Evolutionary conservation across 2,888 invertebrate genomes (phyloP), one percentile per base, ranked within the genome.

Genomic region (Punctoribates punctum): DNA sequence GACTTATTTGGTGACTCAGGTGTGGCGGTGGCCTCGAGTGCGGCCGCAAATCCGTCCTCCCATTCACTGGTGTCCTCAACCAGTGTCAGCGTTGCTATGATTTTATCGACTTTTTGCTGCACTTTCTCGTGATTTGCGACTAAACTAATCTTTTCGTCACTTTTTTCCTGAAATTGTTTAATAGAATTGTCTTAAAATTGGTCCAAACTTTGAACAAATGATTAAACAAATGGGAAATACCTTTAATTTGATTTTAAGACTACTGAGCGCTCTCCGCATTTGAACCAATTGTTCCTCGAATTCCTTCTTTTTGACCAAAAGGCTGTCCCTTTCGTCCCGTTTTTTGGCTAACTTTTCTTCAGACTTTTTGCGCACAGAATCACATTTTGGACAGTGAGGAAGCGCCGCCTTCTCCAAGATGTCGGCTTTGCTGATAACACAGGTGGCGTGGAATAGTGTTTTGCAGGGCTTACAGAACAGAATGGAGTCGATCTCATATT

Each of bases 371-470:
- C 70, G 29, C 1, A 42, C 5, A 23, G 38, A 13, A 5, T 70
- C 70, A 70, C 70, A 70, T 13, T 70, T 70, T 4, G 70, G 70
- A 70, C 70, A 70, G 23, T 38, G 20, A 4, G 46, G 42, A 23
- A 46, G 38, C 5, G 70, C 70, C 6, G 15, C 11, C n/a, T 46
- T 38, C n/a, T 65, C 17, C 1, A 8, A 46, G 15, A 70, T 38
- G 17, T 70, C 70, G 15, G 23, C 46, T 38, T 42, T 46, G 11
- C 23, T 38, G 15, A 46, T 70, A 8, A 15, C 27, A 65, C 76
- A 76, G 23, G n/a, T 57, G 11, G 77, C 67, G 75, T 78, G 78
- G 42, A 78, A 78, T 46, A 77, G 34, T 25, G 72, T 65, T n/a
- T 27, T 27, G 73, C 78, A 78, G 2, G 20, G 23, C 20, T 73